Percentiles rank a stretch among this genome's conserved stretches.
phyloP scores from a whole-genome alignment of 2,113 vertebrate genomes.

The Axis porcinus region DNA sequence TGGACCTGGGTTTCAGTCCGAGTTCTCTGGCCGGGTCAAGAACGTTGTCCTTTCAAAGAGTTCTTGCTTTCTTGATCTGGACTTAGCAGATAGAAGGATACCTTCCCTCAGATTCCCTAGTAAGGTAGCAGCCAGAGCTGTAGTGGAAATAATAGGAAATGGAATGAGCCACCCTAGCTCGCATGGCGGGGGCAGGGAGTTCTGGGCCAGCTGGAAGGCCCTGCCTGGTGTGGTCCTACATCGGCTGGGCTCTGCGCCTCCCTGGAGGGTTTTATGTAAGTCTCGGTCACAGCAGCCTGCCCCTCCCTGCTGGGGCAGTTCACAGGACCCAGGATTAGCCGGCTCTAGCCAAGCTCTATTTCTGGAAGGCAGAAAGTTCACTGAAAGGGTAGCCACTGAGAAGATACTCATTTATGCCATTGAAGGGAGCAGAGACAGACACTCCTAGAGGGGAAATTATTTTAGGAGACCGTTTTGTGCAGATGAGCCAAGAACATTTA shows the following conservation, averaged over 20 bases:
- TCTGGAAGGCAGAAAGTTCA: constrained; percentile 65
- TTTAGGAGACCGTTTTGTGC: background rate
- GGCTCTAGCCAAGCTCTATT: constrained; percentile 39
- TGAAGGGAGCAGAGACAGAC: background rate
- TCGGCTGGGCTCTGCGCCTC: fast-evolving
- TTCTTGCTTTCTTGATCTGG: background rate
- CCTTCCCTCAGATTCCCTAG: background rate
- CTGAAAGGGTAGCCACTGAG: background rate
- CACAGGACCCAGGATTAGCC: constrained; percentile 4
- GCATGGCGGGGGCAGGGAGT: background rate
- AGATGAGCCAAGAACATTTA: background rate
- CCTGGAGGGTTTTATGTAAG: background rate
- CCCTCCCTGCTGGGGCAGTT: background rate
- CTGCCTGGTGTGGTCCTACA: background rate
- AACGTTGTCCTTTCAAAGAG: background rate
- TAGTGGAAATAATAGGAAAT: constrained; percentile 52
- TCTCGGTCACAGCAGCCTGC: background rate
- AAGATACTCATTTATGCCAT: background rate
- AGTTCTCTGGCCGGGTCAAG: background rate
- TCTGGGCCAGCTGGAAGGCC: background rate
- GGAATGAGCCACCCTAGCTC: background rate
- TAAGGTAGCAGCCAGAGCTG: background rate
- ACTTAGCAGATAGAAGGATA: background rate
- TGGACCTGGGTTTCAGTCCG: constrained; percentile 13
- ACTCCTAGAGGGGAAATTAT: constrained; percentile 4